Evolutionary conservation across 2,113 vertebrate genomes (phyloP).

Genomic region (Ginglymostoma cirratum): DNA sequence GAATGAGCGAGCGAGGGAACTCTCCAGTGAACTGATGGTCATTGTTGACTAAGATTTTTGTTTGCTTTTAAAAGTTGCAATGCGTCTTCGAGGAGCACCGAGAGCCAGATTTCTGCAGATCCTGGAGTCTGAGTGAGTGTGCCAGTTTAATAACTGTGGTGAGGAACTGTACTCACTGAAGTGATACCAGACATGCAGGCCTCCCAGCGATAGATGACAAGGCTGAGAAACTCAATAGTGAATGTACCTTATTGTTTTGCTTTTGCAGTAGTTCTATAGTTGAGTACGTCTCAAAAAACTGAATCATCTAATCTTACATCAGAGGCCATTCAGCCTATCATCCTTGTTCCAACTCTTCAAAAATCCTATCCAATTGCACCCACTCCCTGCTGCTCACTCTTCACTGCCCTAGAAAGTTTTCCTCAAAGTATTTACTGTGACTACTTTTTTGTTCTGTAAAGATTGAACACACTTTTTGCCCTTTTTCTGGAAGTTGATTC

Average conservation of each 20-base stretch:
- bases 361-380: neutral
- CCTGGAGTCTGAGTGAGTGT: constrained; percentile 44
- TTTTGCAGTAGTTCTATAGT: neutral
- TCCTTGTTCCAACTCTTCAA: neutral
- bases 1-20: neutral
- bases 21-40: neutral
- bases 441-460: neutral
- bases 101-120: constrained; percentile 47
- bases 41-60: neutral
- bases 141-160: constrained; percentile 44
- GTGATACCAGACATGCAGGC: constrained; percentile 40
- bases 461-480: neutral
- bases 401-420: neutral
- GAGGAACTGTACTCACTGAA: constrained; percentile 36
- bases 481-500: neutral
- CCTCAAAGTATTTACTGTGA: neutral
- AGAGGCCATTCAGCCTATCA: neutral
- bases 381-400: neutral
- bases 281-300: constrained; percentile 43
- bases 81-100: constrained; percentile 36
- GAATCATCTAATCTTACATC: neutral
- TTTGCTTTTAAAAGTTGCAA: neutral
- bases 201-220: constrained; percentile 36
- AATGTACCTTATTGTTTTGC: constrained; percentile 44
- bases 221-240: constrained; percentile 40